Base-by-base conservation (phyloP, 2,888 invertebrate genomes). In the Endomychus coccineus region DNA sequence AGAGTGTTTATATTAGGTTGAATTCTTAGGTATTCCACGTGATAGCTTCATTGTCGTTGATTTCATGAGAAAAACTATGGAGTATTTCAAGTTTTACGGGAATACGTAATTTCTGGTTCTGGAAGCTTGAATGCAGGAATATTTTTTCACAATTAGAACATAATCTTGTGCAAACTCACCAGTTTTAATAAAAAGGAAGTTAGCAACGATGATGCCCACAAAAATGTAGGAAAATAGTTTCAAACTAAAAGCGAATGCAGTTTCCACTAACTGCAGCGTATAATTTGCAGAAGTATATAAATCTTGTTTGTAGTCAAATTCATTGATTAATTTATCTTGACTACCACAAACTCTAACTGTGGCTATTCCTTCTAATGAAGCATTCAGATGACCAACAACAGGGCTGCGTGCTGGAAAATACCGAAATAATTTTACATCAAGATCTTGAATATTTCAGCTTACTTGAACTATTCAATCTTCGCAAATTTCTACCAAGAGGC, bases 401-500 rank as follows among this genome's bases (percentile, higher is more conserved):
- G 65, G 64, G 43, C 63, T 63, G 43, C 62, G 50, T 16, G 61
- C 64, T 64, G 39, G 43, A 59, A 54, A 23, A 13, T 9, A 13
- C 28, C 10, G 15, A 7, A 31, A 11, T 13, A 21, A 3, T 13
- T 4, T 2, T 22, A 25, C 5, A 25, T 6, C 4, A 5, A 16
- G 13, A 35, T 21, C 4, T n/a, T n/a, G n/a, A n/a, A n/a, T n/a
- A n/a, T n/a, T n/a, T n/a, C n/a, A n/a, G n/a, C 71, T 71, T 51
- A 79, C 80, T 77, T 16, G 76, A 71, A 45, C 79, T 77, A 55
- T 82, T 81, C 1, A 82, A 68, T 51, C 79, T 64, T 64, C 78
- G 87, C 28, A 89, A 64, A 52, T 81, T 82, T 12, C 86, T 64
- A 9, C 84, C 82, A n/a, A 84, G 82, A 19, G 71, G 62, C n/a